A percentile compares a stretch with the other conserved stretches of the same genome.
phyloP scores from a whole-genome alignment of 1,140 invertebrate species.

The Psilanteris sp. region DNA sequence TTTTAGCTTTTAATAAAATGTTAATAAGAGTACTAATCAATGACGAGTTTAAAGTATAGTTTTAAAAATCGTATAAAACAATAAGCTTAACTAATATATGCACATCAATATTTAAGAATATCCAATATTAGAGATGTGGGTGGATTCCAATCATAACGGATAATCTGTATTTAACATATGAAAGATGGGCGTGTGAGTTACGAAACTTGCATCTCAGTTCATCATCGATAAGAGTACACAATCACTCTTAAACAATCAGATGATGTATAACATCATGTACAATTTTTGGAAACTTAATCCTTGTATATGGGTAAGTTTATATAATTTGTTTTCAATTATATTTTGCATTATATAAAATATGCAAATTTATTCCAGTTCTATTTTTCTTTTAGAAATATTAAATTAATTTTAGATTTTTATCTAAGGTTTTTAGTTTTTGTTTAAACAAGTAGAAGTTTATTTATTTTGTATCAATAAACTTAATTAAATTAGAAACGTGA shows the following conservation, averaged over 20 bases:
- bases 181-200: slow-evolving; percentile 57
- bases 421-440: too few relatives aligned
- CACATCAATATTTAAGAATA: slow-evolving; percentile 51
- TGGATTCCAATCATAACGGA: slow-evolving; percentile 61
- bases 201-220: slow-evolving; percentile 52
- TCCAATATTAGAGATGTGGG: slow-evolving; percentile 53
- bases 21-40: slow-evolving; percentile 38
- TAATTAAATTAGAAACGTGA: too few relatives aligned
- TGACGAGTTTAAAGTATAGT: too few relatives aligned
- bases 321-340: slow-evolving; percentile 2
- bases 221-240: slow-evolving; percentile 44
- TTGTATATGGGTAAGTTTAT: slow-evolving; percentile 11
- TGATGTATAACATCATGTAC: slow-evolving; percentile 24
- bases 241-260: slow-evolving; percentile 23
- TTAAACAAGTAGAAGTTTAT: too few relatives aligned
- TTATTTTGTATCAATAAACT: too few relatives aligned
- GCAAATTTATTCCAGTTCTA: too few relatives aligned
- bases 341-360: too few relatives aligned
- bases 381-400: too few relatives aligned
- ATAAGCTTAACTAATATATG: slow-evolving; percentile 50
- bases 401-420: too few relatives aligned
- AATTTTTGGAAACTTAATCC: slow-evolving; percentile 18
- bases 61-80: slow-evolving; percentile 44
- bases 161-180: slow-evolving; percentile 61
- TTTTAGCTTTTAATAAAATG: slow-evolving; percentile 3